Evolutionary conservation across 2,888 invertebrate genomes (phyloP), one percentile per base, ranked within the genome.

Genomic region (Ennomos erosarius): DNA sequence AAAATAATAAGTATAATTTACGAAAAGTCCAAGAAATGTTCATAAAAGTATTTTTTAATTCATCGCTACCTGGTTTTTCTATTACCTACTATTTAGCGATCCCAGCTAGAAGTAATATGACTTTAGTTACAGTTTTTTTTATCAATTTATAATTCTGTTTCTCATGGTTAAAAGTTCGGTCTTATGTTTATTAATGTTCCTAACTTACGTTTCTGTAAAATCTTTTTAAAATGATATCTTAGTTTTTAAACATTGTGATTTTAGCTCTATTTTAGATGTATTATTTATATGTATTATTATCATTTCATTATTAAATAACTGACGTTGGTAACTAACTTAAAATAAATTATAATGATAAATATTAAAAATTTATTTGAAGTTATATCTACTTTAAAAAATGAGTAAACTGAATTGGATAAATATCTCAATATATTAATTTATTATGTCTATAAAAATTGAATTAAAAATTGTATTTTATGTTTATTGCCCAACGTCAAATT

Each of bases 161-260:
- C 36, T 43, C 6, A 36, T 9, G 16, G 10, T 35, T 34, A 11
- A 16, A 16, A 11, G 10, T 10, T 47, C 16, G 10, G 10, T 6
- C 34, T 35, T 12, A 10, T 34, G 10, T 11, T 39, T 11, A 33
- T 33, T 45, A 44, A 26, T 26, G 45, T 53, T 53, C 45, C 53
- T 53, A 38, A 42, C 13, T 12, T 50, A 39, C 35, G 12, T 45
- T 39, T 37, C 11, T 47, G 33, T 39, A 47, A 34, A 47, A 11
- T 11, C 8, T 26, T 43, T 10, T 45, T 34, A 40, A 39, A 12
- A 10, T 49, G 10, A 50, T 1, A 40, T n/a, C 26, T 34, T 42
- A 50, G 50, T 55, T 59, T 60, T 61, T 61, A 49, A 48, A 76
- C 74, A 81, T 77, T 84, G 83, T 84, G 84, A 84, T 84, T 74